Evolutionary conservation across 2,113 vertebrate genomes (phyloP), one percentile per base, ranked within the genome.

Genomic region (Haemorhous mexicanus): DNA sequence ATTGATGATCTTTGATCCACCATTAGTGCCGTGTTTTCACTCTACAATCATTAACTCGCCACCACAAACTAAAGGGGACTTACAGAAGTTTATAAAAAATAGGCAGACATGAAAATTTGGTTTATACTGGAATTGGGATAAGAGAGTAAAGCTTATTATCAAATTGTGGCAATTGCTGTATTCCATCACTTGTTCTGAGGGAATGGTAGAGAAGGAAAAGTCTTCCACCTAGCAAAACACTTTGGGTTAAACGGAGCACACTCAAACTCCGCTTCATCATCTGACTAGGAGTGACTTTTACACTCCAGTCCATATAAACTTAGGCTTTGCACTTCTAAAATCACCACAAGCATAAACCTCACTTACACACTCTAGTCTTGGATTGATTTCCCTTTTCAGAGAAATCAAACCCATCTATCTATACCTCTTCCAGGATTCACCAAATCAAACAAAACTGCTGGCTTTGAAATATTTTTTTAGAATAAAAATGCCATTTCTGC

Each of bases 41-140:
- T 97, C 93, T 68, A 96, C 73, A 93, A 41, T 77, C 87, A 56
- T 86, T 89, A 96, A 96, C 66, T 93, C 16, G 11, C 79, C 93
- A 96, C 92, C 93, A 95, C 83, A 94, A 96, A 92, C 92, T 92
- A 94, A 88, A 68, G 80, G 90, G 85, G 91, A 94, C 79, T 94
- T 58, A 87, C 59, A 94, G 37, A 87, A 86, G 39, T 93, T 92
- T 92, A 84, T 95, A 79, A 92, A 94, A 95, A 93, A 92, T 43
- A 95, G 87, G 76, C 83, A 85, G 79, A 90, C 85, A 89, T 84
- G 72, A 84, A 90, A 88, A 84, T 90, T 94, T 93, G 92, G 88
- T 94, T 96, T 75, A 90, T 89, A 83, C 90, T 94, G 85, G 88
- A 94, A 93, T 82, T 96, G 95, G 93, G 93, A 32, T 96, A 84